Evolutionary conservation across 1,140 invertebrate species (phyloP).

Genomic region (Melitaea cinxia): DNA sequence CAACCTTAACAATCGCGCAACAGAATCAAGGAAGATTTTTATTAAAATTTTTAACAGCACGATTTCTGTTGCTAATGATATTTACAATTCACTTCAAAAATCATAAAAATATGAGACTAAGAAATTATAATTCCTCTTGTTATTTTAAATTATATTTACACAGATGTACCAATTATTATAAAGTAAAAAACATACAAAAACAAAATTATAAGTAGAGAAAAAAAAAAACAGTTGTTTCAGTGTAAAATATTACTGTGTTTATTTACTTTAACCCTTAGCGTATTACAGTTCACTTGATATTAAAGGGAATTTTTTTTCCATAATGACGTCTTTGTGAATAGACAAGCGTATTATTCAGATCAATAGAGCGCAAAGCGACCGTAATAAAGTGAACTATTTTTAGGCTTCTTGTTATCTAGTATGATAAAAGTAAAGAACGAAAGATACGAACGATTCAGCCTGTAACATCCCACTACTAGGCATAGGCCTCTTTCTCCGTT

Average conservation of each 20-base stretch:
- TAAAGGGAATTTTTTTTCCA: constrained; percentile 19
- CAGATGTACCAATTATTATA: background rate
- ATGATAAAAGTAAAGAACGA: background rate
- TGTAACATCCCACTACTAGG: no score
- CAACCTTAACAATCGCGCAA: constrained; percentile 26
- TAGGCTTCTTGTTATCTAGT: background rate
- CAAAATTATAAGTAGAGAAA: background rate
- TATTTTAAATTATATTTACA: background rate
- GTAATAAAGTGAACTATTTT: constrained; percentile 13
- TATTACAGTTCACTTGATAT: constrained; percentile 20
- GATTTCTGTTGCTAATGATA: constrained; percentile 1
- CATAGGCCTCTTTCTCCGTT: no score
- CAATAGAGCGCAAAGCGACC: constrained; percentile 22
- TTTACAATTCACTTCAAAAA: background rate
- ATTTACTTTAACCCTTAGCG: background rate
- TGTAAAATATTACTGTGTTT: background rate
- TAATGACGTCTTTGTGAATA: constrained; percentile 22
- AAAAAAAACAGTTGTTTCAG: background rate
- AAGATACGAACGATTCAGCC: no score
- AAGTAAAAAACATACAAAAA: background rate
- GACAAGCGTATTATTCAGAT: constrained; percentile 20
- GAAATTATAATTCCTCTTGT: no score
- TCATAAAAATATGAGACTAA: no score
- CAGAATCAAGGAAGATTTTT: constrained; percentile 30
- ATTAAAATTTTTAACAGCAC: constrained; percentile 11